These are phyloP conservation scores for Anolis sagrei DNA, from an alignment of 2,113 vertebrate genomes.

Conservation along the genomic window DNA sequence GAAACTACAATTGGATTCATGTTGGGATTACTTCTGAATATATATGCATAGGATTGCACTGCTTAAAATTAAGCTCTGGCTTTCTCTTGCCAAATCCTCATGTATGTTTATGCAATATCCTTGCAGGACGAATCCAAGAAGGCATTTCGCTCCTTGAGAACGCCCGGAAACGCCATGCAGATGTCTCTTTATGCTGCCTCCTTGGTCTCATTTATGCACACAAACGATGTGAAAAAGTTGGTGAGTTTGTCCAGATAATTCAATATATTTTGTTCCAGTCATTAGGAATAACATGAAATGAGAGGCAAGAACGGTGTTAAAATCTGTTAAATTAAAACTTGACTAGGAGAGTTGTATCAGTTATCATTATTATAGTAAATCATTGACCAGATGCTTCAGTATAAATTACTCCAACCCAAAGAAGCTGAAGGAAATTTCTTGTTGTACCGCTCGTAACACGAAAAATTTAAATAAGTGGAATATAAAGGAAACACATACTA, in stretches of 20 bases:
- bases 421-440: neutral
- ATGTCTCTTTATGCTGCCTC: slow-evolving; percentile 68
- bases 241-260: slow-evolving; percentile 32
- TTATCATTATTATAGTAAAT: no score
- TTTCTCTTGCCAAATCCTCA: no score
- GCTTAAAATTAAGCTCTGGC: neutral
- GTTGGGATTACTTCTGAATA: neutral
- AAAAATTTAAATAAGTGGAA: neutral
- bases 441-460: neutral
- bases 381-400: neutral
- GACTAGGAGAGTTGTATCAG: neutral
- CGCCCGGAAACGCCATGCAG: slow-evolving; percentile 59
- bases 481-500: no score
- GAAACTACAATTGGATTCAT: neutral
- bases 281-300: neutral
- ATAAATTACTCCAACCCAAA: neutral
- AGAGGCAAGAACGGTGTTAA: neutral
- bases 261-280: neutral
- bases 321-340: neutral
- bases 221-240: slow-evolving; percentile 58
- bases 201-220: slow-evolving; percentile 77
- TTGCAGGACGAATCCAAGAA: slow-evolving; percentile 74
- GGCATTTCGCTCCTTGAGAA: slow-evolving; percentile 72
- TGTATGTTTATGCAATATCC: no score
- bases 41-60: neutral